These are phyloP conservation scores for Ptychochromis oligacanthus DNA, from an alignment of 2,113 vertebrate species.

Conservation along the genomic window DNA sequence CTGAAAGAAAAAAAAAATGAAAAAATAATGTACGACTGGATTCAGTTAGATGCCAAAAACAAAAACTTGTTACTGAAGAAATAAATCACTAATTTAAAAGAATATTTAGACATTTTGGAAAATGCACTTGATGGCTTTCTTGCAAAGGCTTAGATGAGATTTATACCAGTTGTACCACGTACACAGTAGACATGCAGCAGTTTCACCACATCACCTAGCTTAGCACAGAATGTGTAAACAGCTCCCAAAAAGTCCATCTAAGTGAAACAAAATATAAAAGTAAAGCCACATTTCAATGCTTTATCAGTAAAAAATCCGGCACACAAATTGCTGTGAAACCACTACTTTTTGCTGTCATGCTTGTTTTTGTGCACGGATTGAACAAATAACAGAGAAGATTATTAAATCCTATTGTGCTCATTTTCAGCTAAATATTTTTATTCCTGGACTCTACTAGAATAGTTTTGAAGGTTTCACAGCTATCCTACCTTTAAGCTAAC, in stretches of 20 bases:
- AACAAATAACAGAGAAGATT: not conserved
- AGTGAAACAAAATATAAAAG: not conserved
- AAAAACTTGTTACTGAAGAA: not conserved
- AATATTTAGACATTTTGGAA: not conserved
- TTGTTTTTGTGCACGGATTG: not conserved
- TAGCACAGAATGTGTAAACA: not conserved
- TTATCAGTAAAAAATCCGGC: not conserved
- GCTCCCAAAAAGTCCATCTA: not conserved
- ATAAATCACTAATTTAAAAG: not conserved
- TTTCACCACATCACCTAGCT: slow-evolving; percentile 17
- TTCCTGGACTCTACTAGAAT: no score
- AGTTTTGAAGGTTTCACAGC: not conserved
- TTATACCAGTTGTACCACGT: not conserved
- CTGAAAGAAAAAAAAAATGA: slow-evolving; percentile 3
- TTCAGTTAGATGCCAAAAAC: slow-evolving; percentile 2
- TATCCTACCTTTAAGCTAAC: not conserved
- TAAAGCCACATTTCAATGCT: not conserved
- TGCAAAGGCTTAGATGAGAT: not conserved
- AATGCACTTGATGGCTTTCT: not conserved
- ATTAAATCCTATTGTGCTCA: not conserved
- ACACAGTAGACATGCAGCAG: not conserved
- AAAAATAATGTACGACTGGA: not conserved
- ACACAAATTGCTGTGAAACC: not conserved
- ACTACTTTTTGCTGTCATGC: not conserved
- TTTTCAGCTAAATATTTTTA: not conserved